Percentiles rank a stretch among this genome's conserved stretches.
phyloP scores from a whole-genome alignment of 2,113 vertebrate species.

The Sylvietta virens region DNA sequence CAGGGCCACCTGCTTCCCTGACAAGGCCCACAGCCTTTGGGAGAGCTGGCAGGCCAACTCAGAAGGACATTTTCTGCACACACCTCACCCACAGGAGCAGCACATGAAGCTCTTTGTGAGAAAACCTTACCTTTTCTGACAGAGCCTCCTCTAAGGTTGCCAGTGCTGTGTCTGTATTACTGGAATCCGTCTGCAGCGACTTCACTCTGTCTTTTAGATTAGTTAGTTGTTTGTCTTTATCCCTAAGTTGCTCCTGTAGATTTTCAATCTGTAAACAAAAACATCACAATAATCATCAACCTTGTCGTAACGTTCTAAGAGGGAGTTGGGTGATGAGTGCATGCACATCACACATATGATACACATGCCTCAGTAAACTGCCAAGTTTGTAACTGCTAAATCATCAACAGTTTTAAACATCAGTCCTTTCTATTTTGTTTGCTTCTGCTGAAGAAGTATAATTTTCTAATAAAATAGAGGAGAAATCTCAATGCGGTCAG shows the following conservation, averaged over 20 bases:
- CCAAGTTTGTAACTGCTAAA: not conserved
- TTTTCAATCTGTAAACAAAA: constrained; percentile 88
- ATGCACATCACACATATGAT: not conserved
- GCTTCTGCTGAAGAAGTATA: not conserved
- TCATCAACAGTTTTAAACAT: not conserved
- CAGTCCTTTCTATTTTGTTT: not conserved
- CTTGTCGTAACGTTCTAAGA: not conserved
- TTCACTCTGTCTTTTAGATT: constrained; percentile 93
- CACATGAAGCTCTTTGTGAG: not conserved
- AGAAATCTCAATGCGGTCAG: not conserved
- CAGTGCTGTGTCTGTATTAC: constrained; percentile 94
- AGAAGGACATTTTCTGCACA: not conserved
- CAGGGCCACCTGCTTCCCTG: not conserved
- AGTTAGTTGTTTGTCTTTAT: constrained; percentile 95
- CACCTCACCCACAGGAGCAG: not conserved
- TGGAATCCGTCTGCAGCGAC: constrained; percentile 93
- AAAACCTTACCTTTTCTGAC: constrained; percentile 88
- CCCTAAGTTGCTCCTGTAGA: constrained; percentile 94
- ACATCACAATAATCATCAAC: not conserved
- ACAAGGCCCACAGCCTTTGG: not conserved
- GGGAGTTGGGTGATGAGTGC: not conserved
- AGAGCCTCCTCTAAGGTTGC: constrained; percentile 92
- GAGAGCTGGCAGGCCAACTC: not conserved
- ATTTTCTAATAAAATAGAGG: not conserved
- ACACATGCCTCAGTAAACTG: not conserved